Conservation (phyloP, 2,113 vertebrate species). For the Amazona guildingii region DNA sequence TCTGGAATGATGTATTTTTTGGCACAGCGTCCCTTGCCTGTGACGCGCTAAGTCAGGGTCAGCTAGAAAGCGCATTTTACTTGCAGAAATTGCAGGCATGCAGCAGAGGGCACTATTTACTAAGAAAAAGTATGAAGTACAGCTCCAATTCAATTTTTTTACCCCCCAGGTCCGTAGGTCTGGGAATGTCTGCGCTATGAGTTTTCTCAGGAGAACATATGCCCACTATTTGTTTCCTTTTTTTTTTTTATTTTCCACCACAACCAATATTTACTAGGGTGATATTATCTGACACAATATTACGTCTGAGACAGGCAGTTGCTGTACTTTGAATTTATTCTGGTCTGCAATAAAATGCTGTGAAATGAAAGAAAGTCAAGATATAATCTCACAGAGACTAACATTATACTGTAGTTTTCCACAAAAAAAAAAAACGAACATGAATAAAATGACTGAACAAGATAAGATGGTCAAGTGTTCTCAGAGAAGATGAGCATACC, state of each 20-base stretch:
- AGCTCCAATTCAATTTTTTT: not conserved
- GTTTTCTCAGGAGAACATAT: not conserved
- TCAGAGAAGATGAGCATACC: not conserved
- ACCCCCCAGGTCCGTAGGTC: not conserved
- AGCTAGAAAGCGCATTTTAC: not conserved
- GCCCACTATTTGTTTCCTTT: not conserved
- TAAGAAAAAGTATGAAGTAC: slow-evolving; percentile 30
- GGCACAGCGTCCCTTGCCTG: not conserved
- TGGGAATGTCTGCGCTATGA: not conserved
- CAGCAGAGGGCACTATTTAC: slow-evolving; percentile 75
- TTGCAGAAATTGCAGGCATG: not conserved
- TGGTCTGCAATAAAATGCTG: slow-evolving; percentile 19
- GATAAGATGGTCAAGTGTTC: not conserved
- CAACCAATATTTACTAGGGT: not conserved
- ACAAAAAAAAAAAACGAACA: fast-evolving
- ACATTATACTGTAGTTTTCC: not conserved
- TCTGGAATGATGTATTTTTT: not conserved
- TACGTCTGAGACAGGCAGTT: not conserved
- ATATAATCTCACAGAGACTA: slow-evolving; percentile 1
- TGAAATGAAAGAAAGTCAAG: slow-evolving; percentile 35
- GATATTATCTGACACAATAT: not conserved
- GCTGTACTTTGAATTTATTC: not conserved
- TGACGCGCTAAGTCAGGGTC: not conserved
- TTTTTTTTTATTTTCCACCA: not conserved
- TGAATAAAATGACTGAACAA: not conserved